Percentiles rank a stretch among this genome's conserved stretches.
Conservation (phyloP, 2,113 vertebrate genomes). For the Polypterus senegalus region DNA sequence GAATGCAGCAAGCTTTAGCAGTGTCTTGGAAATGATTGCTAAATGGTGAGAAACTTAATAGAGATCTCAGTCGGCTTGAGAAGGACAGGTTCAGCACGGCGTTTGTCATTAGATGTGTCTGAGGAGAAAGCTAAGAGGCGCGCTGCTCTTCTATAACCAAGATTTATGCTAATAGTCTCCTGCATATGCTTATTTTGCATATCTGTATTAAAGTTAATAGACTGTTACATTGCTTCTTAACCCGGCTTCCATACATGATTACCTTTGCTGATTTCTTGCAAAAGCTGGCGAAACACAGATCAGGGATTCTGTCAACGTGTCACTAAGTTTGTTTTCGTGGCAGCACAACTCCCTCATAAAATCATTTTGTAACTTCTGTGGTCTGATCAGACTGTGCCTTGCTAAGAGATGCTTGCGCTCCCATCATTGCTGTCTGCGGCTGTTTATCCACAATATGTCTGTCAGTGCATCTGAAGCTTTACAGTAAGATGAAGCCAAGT, state of each 20-base stretch:
- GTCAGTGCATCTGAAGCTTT: too few relatives aligned
- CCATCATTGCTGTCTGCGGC: too few relatives aligned
- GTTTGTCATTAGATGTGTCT: conserved; percentile 53
- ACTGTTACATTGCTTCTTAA: conserved; percentile 99
- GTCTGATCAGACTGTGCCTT: conserved; percentile 37
- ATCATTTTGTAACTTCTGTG: conserved; percentile 48
- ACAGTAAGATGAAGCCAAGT: too few relatives aligned
- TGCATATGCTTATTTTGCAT: conserved; percentile 99
- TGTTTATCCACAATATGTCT: too few relatives aligned
- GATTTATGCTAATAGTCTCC: conserved; percentile 96
- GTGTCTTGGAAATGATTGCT: conserved; percentile 15
- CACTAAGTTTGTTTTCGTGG: conserved; percentile 71
- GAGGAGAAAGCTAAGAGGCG: conserved; percentile 33
- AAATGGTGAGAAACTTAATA: conserved; percentile 40
- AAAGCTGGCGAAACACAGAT: conserved; percentile 92
- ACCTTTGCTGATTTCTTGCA: conserved; percentile 97
- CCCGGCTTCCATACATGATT: conserved; percentile 98
- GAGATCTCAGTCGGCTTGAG: conserved; percentile 30
- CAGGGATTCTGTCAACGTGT: conserved; percentile 82
- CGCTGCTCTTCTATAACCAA: conserved; percentile 75
- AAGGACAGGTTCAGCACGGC: conserved; percentile 25
- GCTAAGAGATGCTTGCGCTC: conserved; percentile 12
- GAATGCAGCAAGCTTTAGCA: conserved; percentile 4
- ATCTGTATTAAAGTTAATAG: conserved; percentile 99
- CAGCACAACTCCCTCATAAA: conserved; percentile 49